Percentiles rank a stretch among this genome's conserved stretches.
These are phyloP conservation scores for Bettongia penicillata DNA, from an alignment of 2,113 vertebrate genomes.

Conservation along the genomic window DNA sequence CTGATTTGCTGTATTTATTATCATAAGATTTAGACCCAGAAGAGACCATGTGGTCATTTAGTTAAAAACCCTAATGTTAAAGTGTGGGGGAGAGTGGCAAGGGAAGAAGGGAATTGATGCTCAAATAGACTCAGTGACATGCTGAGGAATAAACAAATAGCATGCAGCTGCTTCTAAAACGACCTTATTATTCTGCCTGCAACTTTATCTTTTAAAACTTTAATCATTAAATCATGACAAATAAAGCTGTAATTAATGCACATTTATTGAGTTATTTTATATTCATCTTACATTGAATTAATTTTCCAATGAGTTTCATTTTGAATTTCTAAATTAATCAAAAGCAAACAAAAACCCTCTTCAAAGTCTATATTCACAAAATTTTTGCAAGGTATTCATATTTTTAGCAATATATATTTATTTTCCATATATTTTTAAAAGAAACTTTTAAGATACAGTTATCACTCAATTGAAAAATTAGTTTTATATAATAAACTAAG, in stretches of 20 bases:
- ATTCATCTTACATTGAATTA: background rate
- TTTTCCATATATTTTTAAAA: slow-evolving; percentile 16
- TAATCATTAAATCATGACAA: background rate
- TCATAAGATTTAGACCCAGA: background rate
- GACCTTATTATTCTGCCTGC: background rate
- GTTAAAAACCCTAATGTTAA: background rate
- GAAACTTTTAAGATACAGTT: background rate
- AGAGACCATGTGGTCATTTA: background rate
- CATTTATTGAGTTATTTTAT: background rate
- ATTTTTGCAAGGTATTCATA: slow-evolving; percentile 22
- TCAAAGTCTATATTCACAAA: background rate
- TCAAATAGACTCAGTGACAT: background rate
- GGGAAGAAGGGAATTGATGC: background rate
- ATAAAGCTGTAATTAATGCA: background rate
- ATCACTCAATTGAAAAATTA: slow-evolving; percentile 26
- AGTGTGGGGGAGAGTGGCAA: background rate
- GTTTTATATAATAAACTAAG: slow-evolving; percentile 37
- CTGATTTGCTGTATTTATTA: background rate
- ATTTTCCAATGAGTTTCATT: background rate
- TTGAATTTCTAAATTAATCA: background rate
- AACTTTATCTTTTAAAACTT: background rate
- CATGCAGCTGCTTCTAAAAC: background rate
- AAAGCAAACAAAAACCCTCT: slow-evolving; percentile 45
- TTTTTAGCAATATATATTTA: slow-evolving; percentile 24
- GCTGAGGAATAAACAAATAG: background rate